Conservation (phyloP, 2,113 vertebrate genomes). For the Hippocampus guttulatus region DNA sequence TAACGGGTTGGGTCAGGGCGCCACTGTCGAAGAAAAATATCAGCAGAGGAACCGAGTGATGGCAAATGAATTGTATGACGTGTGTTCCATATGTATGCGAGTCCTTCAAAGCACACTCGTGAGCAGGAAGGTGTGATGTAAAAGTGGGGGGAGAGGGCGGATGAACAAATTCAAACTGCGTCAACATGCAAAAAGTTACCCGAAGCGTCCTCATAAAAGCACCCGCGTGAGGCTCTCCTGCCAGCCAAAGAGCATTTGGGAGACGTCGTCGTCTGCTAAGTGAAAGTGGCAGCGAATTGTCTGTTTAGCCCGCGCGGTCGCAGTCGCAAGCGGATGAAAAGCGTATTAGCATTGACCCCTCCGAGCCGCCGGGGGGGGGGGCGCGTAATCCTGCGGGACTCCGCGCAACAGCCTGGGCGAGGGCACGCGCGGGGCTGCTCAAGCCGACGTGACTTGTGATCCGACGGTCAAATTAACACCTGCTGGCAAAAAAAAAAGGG, state of each 20-base stretch:
- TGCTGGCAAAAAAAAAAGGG: neutral
- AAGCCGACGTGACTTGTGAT: constrained; percentile 45
- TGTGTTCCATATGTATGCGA: neutral
- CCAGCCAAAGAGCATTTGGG: constrained; percentile 23
- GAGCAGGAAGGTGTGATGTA: constrained; percentile 53
- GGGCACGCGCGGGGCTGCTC: neutral
- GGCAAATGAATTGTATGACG: neutral
- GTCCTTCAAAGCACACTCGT: constrained; percentile 22
- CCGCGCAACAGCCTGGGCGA: constrained; percentile 6
- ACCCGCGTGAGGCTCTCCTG: neutral
- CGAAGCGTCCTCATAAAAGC: constrained; percentile 8
- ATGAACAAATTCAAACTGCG: neutral
- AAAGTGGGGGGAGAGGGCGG: constrained; percentile 60
- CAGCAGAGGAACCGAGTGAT: neutral
- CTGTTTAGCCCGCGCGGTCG: constrained; percentile 33
- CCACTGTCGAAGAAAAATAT: neutral
- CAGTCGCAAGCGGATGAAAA: constrained; percentile 36
- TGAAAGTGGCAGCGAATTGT: constrained; percentile 38
- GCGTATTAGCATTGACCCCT: constrained; percentile 56
- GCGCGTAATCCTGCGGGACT: constrained; percentile 34
- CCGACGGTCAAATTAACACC: constrained; percentile 37
- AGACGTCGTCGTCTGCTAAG: constrained; percentile 31
- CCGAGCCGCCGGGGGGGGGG: constrained; percentile 16
- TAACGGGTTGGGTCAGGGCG: neutral
- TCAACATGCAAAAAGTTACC: constrained; percentile 6